Percentiles rank a stretch among this genome's conserved stretches.
Conservation (phyloP, 2,888 invertebrate species). For the Thymelicus acteon region DNA sequence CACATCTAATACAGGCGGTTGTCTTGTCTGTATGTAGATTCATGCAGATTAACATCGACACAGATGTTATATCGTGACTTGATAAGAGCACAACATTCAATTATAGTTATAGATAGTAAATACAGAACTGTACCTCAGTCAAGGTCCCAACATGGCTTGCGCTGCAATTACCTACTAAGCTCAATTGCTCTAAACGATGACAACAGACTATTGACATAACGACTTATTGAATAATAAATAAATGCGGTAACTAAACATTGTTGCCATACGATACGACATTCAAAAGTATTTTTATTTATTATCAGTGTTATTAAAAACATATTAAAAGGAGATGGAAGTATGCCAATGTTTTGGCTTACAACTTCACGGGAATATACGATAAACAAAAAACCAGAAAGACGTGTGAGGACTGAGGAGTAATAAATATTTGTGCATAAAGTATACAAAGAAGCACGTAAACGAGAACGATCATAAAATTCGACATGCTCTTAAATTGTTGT, state of each 20-base stretch:
- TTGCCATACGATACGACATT: slow-evolving; percentile 7
- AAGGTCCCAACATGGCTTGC: slow-evolving; percentile 43
- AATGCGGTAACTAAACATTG: neutral
- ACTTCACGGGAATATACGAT: slow-evolving; percentile 19
- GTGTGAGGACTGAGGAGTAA: slow-evolving; percentile 17
- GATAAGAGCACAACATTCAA: slow-evolving; percentile 21
- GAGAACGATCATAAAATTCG: slow-evolving; percentile 30
- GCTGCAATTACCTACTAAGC: slow-evolving; percentile 39
- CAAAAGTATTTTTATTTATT: neutral
- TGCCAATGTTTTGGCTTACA: slow-evolving; percentile 21
- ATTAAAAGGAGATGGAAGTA: slow-evolving; percentile 7
- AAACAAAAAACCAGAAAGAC: slow-evolving; percentile 24
- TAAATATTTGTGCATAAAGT: slow-evolving; percentile 33
- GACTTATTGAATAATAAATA: slow-evolving; percentile 11
- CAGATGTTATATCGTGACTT: slow-evolving; percentile 19
- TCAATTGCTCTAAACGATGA: slow-evolving; percentile 44
- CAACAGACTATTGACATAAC: neutral
- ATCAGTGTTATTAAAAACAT: slow-evolving; percentile 13
- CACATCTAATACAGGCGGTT: slow-evolving; percentile 12
- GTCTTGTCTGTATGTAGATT: slow-evolving; percentile 12
- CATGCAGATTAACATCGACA: slow-evolving; percentile 15
- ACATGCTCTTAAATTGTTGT: slow-evolving; percentile 14
- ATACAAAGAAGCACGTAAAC: slow-evolving; percentile 27
- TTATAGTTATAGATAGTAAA: slow-evolving; percentile 23
- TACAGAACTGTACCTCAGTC: slow-evolving; percentile 35